Conservation (phyloP, 2,797 vertebrate genomes). For the Hozukius guyotensis region DNA sequence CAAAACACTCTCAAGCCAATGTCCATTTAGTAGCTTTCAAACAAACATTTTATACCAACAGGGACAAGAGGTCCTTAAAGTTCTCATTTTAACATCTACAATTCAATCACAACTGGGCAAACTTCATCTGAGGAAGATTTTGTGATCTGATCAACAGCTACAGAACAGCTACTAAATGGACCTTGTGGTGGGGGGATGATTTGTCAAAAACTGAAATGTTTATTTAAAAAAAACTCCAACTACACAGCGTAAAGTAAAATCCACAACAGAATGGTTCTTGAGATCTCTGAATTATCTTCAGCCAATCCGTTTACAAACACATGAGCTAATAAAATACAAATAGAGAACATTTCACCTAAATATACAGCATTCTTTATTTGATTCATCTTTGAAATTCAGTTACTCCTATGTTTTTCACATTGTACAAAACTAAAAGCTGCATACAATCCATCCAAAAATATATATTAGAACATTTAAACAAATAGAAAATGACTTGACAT, state of each 20-base stretch:
- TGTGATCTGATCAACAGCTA: too few species aligned
- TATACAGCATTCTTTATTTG: not conserved
- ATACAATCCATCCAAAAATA: slow-evolving; percentile 1
- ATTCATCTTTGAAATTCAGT: not conserved
- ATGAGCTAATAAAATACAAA: not conserved
- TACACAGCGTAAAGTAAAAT: not conserved
- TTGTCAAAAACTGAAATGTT: not conserved
- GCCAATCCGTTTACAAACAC: not conserved
- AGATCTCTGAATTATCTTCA: not conserved
- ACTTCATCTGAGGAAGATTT: too few species aligned
- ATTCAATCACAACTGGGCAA: too few species aligned
- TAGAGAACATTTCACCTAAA: not conserved
- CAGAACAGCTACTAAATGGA: too few species aligned
- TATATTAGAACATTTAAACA: not conserved
- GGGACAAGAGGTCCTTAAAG: too few species aligned
- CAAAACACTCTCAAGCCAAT: too few species aligned
- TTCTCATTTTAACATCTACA: too few species aligned
- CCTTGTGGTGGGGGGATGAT: too few species aligned
- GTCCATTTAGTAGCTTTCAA: too few species aligned
- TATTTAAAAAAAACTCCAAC: not conserved
- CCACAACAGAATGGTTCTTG: not conserved
- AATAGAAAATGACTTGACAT: not conserved
- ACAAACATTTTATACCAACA: too few species aligned
- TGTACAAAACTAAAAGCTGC: slow-evolving; percentile 7
- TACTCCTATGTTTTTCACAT: not conserved